Evolutionary conservation across 2,888 invertebrate genomes (phyloP).

Genomic region (Nebria salina): DNA sequence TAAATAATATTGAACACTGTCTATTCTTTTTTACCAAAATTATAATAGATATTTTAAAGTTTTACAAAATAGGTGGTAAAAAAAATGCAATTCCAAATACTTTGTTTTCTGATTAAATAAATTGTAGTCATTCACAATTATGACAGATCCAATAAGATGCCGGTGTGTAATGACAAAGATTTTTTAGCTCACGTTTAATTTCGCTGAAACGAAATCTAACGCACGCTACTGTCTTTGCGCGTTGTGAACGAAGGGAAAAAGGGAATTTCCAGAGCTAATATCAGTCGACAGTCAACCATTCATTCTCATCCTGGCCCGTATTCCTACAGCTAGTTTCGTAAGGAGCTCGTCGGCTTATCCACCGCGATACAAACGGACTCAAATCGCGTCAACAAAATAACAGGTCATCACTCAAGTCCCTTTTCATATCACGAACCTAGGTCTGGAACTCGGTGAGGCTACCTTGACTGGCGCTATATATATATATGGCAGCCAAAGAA

Average conservation of each 20-base stretch:
- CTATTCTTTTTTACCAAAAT: background rate
- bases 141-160: background rate
- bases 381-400: slow-evolving; percentile 21
- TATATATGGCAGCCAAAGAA: slow-evolving; percentile 5
- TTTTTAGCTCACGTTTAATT: background rate
- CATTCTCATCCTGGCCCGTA: slow-evolving; percentile 15
- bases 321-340: background rate
- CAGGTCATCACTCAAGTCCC: slow-evolving; percentile 16
- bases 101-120: background rate
- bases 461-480: background rate
- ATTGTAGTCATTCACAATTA: background rate
- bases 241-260: background rate
- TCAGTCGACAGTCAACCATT: slow-evolving; percentile 22
- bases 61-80: background rate
- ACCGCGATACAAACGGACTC: slow-evolving; percentile 16
- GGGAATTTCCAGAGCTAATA: slow-evolving; percentile 21
- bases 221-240: slow-evolving; percentile 1
- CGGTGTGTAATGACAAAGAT: background rate
- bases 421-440: background rate
- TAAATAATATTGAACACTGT: background rate
- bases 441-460: background rate
- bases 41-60: no score
- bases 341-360: background rate
- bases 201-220: slow-evolving; percentile 4
- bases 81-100: background rate